Evolutionary conservation across 1,140 invertebrate species (phyloP), one percentile per base, ranked within the genome.

Genomic region (Trissolcus basalis): DNA sequence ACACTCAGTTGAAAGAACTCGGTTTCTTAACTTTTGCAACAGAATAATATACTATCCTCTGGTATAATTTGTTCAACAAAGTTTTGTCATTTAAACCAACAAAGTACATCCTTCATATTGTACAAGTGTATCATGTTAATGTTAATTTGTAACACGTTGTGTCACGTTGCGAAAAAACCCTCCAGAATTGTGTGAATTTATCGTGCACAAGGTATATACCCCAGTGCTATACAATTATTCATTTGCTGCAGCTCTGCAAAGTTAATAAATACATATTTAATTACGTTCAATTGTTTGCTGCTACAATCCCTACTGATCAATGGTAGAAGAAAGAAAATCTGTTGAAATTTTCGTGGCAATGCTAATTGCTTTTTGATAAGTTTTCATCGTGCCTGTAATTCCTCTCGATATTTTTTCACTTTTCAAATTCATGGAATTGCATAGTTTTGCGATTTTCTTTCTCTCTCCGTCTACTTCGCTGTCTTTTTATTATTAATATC

Each of bases 151-250:
- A 50, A 51, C 43, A 35, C 47, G 2, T 44, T 16, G 53, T 53
- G 11, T 19, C 41, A 49, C 47, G 19, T 6, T 49, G 56, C 50
- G 55, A 61, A 61, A 61, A 70, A 70, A 27, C 19, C 58, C 55
- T 69, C 41, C 65, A 69, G 43, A 69, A 61, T 70, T 61, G 19
- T 55, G 50, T 70, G 58, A 70, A 55, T 56, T 61, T 47, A 54
- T 49, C 35, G 36, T 45, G 43, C 61, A 49, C 55, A 33, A 50
- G 7, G 4, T 12, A 9, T 41, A 27, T 27, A 3, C 19, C 19
- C 2, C 19, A 27, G 19, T n/a, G n/a, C 19, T 27, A 27, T 6
- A 27, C 56, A 48, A 60, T 60, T 69, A 33, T 69, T 69, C 60
- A 58, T 69, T 69, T 54, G 54, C 54, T 35, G 48, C 58, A 67